These are phyloP conservation scores for Enteromius radiatus DNA, from an alignment of 2,797 vertebrate genomes.

Conservation along the genomic window DNA sequence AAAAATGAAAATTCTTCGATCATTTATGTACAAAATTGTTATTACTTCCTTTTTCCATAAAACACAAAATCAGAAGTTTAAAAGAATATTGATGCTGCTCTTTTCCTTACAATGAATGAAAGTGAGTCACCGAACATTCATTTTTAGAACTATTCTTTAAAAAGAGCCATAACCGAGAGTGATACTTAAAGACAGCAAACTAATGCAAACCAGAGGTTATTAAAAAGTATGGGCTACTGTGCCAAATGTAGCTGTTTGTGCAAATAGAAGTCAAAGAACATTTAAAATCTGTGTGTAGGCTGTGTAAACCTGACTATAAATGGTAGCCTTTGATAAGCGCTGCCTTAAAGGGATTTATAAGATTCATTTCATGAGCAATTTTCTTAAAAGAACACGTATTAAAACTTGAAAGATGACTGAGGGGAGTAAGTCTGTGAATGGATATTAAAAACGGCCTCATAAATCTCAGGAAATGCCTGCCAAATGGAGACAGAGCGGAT, in stretches of 20 bases:
- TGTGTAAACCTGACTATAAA: constrained; percentile 7
- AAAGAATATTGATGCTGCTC: not conserved
- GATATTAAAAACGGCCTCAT: constrained; percentile 10
- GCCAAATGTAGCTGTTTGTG: not conserved
- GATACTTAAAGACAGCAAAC: not conserved
- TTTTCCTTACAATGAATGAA: not conserved
- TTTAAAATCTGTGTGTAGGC: not conserved
- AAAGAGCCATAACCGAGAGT: not conserved
- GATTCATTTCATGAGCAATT: constrained; percentile 9
- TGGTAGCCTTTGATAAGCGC: not conserved
- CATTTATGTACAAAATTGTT: not conserved
- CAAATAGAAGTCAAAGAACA: constrained; percentile 7
- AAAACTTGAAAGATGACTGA: not conserved
- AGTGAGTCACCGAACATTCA: not conserved
- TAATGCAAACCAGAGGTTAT: not conserved
- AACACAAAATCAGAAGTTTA: not conserved
- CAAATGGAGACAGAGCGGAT: constrained; percentile 1
- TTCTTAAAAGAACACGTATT: constrained; percentile 10
- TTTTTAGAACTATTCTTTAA: constrained; percentile 6
- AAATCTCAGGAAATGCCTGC: not conserved
- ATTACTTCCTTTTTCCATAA: not conserved
- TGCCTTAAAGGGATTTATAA: not conserved
- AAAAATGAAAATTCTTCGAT: not conserved
- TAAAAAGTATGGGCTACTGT: not conserved
- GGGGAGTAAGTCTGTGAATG: not conserved